Percentiles rank a stretch among this genome's conserved stretches.
Conservation (phyloP, 2,888 invertebrate species). For the Drosophila suboccidentalis region DNA sequence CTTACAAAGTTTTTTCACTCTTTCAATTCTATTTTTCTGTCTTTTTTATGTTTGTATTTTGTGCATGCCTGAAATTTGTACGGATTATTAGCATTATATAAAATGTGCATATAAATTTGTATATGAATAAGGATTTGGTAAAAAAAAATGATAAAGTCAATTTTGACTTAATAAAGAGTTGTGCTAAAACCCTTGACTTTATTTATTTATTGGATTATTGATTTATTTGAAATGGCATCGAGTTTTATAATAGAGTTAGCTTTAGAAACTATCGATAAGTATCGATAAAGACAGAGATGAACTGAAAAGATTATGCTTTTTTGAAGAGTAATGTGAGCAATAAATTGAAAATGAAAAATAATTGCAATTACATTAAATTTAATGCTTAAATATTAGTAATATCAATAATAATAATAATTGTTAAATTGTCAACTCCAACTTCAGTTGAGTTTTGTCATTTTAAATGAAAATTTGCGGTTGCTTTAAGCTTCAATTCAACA, state of each 20-base stretch:
- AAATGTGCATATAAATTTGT: conserved; percentile 15
- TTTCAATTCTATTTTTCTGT: neutral
- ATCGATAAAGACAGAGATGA: too few relatives aligned
- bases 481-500: neutral
- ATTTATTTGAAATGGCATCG: neutral
- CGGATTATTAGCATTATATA: conserved; percentile 20
- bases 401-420: too few relatives aligned
- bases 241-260: neutral
- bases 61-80: conserved; percentile 7
- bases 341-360: neutral
- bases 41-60: neutral
- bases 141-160: neutral
- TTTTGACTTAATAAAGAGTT: neutral
- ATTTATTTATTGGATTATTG: neutral
- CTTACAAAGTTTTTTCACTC: conserved; percentile 32
- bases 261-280: neutral
- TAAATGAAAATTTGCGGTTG: neutral
- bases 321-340: too few relatives aligned
- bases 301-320: neutral
- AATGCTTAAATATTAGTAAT: neutral
- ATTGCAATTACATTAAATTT: neutral
- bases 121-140: conserved; percentile 1
- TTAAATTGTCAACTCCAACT: neutral
- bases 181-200: neutral
- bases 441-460: neutral